These are phyloP conservation scores for Hephaestus fuliginosus DNA, from an alignment of 2,797 vertebrate genomes.

Conservation along the genomic window DNA sequence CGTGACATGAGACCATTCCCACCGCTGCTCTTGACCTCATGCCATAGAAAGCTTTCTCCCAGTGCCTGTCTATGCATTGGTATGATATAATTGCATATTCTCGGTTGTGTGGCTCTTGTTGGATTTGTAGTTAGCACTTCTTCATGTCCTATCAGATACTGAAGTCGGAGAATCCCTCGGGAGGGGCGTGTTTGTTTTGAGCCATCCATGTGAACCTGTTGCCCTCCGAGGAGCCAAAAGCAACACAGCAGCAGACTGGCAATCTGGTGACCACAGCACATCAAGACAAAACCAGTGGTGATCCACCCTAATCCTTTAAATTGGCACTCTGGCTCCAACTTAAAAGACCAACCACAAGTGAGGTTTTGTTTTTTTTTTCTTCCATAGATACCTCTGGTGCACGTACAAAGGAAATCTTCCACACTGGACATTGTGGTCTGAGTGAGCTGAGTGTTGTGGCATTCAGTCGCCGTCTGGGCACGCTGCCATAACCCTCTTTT, in stretches of 20 bases:
- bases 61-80: conserved; percentile 52
- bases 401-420: conserved; percentile 61
- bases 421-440: conserved; percentile 58
- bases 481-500: conserved; percentile 33
- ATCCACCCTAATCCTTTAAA: conserved; percentile 75
- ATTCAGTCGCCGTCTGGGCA: conserved; percentile 41
- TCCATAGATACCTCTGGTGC: conserved; percentile 64
- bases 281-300: conserved; percentile 74
- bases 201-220: conserved; percentile 67
- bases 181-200: conserved; percentile 65
- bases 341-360: conserved; percentile 72
- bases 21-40: conserved; percentile 38
- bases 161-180: conserved; percentile 35
- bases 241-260: conserved; percentile 58
- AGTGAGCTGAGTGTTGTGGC: conserved; percentile 60
- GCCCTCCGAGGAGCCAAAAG: conserved; percentile 59
- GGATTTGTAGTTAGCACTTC: conserved; percentile 78
- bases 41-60: conserved; percentile 46
- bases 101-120: conserved; percentile 62
- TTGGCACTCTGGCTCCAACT: conserved; percentile 68
- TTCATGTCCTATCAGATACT: conserved; percentile 51
- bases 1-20: conserved; percentile 62
- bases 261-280: conserved; percentile 75
- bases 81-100: conserved; percentile 75
- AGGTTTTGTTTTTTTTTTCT: conserved; percentile 14